Conservation (phyloP, 2,113 vertebrate species). For the Gymnocephalus cernua region DNA sequence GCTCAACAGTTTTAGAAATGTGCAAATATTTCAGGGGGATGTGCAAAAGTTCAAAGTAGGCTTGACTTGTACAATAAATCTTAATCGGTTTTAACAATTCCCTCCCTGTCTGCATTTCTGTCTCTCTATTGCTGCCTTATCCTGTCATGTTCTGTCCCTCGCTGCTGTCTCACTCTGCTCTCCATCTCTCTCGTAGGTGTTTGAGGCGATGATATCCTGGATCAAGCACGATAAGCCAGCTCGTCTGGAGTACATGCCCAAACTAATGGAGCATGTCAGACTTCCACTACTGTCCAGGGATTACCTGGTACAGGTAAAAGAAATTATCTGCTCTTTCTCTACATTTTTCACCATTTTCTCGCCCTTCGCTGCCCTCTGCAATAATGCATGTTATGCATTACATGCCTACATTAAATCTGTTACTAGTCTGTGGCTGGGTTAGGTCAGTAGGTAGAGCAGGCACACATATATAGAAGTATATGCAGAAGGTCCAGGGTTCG, state of each 20-base stretch:
- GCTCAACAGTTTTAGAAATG: not conserved
- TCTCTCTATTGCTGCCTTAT: fast-evolving
- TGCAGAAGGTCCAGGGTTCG: no score
- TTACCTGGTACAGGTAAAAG: constrained; percentile 94
- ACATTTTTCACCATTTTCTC: not conserved
- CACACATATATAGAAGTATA: no score
- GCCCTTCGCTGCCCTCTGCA: no score
- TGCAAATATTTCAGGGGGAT: not conserved
- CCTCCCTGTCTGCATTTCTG: not conserved
- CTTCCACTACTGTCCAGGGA: constrained; percentile 94
- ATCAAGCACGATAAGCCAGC: constrained; percentile 94
- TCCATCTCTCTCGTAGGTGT: constrained; percentile 85
- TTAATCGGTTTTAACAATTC: not conserved
- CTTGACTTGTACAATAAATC: not conserved
- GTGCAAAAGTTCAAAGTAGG: not conserved
- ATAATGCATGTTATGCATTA: no score
- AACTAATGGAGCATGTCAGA: constrained; percentile 96
- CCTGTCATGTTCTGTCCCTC: not conserved
- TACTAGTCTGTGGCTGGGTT: no score
- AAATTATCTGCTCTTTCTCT: not conserved
- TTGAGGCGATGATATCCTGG: constrained; percentile 96
- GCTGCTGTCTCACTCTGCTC: not conserved
- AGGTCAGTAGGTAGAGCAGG: no score
- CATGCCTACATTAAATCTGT: no score
- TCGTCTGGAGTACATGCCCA: constrained; percentile 94